phyloP scores from a whole-genome alignment of 2,888 invertebrate genomes.

The Aphodius granarius region DNA sequence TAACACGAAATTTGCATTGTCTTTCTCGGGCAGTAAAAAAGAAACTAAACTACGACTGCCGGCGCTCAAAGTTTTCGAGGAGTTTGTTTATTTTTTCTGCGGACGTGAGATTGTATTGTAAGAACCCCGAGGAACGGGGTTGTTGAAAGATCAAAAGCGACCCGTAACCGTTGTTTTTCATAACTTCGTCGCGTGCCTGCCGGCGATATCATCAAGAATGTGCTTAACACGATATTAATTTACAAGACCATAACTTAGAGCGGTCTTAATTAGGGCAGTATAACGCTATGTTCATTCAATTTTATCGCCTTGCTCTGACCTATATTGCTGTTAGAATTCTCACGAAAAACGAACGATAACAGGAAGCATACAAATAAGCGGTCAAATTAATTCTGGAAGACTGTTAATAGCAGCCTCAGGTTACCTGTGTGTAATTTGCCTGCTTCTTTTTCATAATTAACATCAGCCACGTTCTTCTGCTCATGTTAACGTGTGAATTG shows the following conservation, averaged over 20 bases:
- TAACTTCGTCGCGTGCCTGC: not conserved
- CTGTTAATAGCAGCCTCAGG: not conserved
- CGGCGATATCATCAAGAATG: not conserved
- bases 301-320: not conserved
- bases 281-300: not conserved
- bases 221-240: conserved; percentile 40
- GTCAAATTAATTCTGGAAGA: not conserved
- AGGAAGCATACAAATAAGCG: too few species aligned
- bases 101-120: not conserved
- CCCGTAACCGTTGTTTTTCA: not conserved
- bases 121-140: not conserved
- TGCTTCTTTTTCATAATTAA: not conserved
- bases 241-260: conserved; percentile 40
- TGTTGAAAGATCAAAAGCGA: not conserved
- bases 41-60: not conserved
- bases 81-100: not conserved
- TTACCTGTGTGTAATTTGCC: not conserved
- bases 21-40: not conserved
- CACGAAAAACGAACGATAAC: not conserved
- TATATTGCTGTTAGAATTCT: not conserved
- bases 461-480: not conserved
- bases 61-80: not conserved
- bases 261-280: conserved; percentile 20
- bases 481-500: not conserved
- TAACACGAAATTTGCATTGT: not conserved